Evolutionary conservation across 2,113 vertebrate species (phyloP).

Genomic region (Sylvilagus bachmani): DNA sequence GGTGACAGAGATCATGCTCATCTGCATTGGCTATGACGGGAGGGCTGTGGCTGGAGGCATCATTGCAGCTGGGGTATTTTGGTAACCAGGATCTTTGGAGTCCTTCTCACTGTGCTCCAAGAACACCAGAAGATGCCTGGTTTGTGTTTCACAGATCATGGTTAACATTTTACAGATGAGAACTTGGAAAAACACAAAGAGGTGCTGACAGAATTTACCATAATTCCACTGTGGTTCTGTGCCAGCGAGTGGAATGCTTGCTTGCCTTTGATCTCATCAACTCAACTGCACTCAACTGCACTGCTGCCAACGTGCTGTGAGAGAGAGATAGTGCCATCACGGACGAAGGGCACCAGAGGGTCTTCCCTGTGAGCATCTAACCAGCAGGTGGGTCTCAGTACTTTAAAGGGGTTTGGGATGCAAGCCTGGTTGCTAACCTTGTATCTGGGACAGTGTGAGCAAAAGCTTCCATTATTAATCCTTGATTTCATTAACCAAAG

Average conservation of each 20-base stretch:
- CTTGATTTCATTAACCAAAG: not conserved
- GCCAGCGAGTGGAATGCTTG: not conserved
- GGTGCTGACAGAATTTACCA: constrained; percentile 17
- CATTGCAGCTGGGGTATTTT: not conserved
- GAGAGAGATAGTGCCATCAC: not conserved
- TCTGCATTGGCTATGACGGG: not conserved
- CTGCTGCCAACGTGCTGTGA: not conserved
- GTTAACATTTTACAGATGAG: constrained; percentile 54
- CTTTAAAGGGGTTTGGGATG: not conserved
- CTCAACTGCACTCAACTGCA: not conserved
- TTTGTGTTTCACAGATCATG: constrained; percentile 32
- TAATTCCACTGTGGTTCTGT: not conserved
- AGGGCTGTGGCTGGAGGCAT: accelerated
- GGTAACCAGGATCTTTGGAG: not conserved
- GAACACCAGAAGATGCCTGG: not conserved
- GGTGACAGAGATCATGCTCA: not conserved
- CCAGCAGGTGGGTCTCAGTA: not conserved
- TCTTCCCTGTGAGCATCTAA: not conserved
- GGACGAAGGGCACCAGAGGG: not conserved
- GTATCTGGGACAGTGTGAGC: not conserved
- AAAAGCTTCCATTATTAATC: not conserved
- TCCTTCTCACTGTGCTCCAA: not conserved
- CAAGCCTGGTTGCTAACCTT: not conserved
- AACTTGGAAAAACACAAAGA: not conserved
- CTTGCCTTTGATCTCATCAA: not conserved